Conservation (phyloP, 2,797 vertebrate genomes). For the Dromococcyx pavoninus region DNA sequence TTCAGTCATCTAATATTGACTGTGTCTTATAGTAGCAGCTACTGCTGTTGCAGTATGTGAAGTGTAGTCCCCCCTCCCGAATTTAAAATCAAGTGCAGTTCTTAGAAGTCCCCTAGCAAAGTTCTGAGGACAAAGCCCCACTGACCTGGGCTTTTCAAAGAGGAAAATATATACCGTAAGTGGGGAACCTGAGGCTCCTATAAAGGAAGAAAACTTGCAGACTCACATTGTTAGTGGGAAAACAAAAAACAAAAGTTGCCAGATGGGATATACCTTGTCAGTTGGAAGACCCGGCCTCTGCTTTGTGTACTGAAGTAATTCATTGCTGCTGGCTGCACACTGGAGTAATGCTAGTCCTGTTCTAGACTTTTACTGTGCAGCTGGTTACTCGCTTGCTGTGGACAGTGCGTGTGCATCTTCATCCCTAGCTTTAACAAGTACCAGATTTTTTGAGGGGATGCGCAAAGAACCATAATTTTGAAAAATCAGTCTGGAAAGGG, state of each 20-base stretch:
- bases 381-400: not conserved
- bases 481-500: not conserved
- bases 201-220: not conserved
- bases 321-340: not conserved
- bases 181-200: not conserved
- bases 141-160: not conserved
- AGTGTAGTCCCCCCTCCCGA: not conserved
- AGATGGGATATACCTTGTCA: not conserved
- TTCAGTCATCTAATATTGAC: not conserved
- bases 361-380: not conserved
- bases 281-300: not conserved
- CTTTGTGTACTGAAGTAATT: not conserved
- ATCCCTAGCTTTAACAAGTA: not conserved
- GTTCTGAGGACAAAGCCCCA: not conserved
- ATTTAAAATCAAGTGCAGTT: not conserved
- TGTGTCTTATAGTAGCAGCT: not conserved
- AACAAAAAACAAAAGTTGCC: not conserved
- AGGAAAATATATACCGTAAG: not conserved
- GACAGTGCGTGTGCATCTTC: rapidly evolving
- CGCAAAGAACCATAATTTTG: not conserved
- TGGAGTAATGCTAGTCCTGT: not conserved
- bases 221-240: not conserved
- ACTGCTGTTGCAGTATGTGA: not conserved
- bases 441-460: not conserved
- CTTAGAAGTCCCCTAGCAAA: not conserved